Conservation (phyloP, 2,113 vertebrate genomes). For the Probosciger aterrimus region DNA sequence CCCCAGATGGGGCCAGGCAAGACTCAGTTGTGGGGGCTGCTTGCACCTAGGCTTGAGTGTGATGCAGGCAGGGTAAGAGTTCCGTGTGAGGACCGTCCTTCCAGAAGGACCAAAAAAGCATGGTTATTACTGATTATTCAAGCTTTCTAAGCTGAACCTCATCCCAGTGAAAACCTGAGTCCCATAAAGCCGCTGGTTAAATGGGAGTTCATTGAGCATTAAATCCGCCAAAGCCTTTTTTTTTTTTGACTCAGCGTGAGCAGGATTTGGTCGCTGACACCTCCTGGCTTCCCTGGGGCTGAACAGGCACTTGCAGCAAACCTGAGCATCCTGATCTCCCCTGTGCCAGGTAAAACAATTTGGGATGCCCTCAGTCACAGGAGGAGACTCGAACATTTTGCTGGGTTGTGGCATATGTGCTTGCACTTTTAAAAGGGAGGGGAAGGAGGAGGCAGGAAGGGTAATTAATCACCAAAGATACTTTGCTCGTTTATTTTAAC, state of each 20-base stretch:
- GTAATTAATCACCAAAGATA: slow-evolving; percentile 32
- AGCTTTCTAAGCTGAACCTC: background rate
- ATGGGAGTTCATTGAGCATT: background rate
- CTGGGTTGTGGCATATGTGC: background rate
- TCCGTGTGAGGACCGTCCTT: rapidly evolving
- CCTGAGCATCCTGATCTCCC: rapidly evolving
- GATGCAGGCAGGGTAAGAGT: background rate
- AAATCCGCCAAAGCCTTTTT: background rate
- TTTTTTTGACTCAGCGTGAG: rapidly evolving
- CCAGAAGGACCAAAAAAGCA: background rate
- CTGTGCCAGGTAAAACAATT: background rate
- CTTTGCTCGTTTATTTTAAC: slow-evolving; percentile 49
- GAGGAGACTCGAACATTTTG: background rate
- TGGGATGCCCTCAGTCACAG: rapidly evolving
- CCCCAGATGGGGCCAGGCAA: rapidly evolving
- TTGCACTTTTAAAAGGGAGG: background rate
- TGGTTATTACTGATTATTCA: background rate
- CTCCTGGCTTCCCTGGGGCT: background rate
- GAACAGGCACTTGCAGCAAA: background rate
- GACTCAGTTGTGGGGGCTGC: background rate
- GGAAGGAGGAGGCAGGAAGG: background rate
- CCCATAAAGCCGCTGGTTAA: background rate
- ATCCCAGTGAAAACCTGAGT: background rate
- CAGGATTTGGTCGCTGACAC: background rate
- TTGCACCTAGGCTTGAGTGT: rapidly evolving